Conservation (phyloP, 2,113 vertebrate species). For the Gila orcuttii region DNA sequence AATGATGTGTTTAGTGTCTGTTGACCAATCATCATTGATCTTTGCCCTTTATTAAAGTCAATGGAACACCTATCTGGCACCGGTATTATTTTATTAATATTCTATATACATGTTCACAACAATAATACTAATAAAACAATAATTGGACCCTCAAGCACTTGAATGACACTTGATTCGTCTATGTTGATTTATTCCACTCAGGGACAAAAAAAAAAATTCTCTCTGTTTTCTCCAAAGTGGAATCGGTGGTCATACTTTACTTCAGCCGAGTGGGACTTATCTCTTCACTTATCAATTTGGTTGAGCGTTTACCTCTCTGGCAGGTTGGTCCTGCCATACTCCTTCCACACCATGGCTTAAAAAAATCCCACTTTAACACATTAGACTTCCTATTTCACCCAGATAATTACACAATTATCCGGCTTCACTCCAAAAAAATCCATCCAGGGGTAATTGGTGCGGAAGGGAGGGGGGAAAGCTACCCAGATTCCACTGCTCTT, state of each 20-base stretch:
- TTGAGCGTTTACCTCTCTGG: slow-evolving; percentile 68
- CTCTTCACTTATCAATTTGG: slow-evolving; percentile 62
- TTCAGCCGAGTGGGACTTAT: slow-evolving; percentile 32
- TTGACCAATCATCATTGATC: not conserved
- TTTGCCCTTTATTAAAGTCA: not conserved
- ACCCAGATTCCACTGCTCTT: slow-evolving; percentile 83
- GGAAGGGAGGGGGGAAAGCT: slow-evolving; percentile 77
- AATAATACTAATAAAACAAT: not conserved
- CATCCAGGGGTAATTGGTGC: slow-evolving; percentile 93
- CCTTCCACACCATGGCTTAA: slow-evolving; percentile 77
- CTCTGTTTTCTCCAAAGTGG: not conserved
- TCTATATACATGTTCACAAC: not conserved
- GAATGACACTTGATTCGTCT: not conserved
- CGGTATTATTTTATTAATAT: no score
- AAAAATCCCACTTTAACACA: slow-evolving; percentile 88
- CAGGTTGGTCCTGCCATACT: slow-evolving; percentile 63
- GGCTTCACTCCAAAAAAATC: slow-evolving; percentile 84
- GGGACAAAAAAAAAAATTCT: not conserved
- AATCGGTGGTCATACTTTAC: not conserved
- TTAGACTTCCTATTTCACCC: slow-evolving; percentile 92
- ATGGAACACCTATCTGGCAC: no score
- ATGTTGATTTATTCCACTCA: not conserved
- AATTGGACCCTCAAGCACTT: not conserved
- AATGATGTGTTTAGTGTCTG: not conserved
- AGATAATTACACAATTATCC: slow-evolving; percentile 97